Percentiles rank a stretch among this genome's conserved stretches.
Evolutionary conservation across 2,113 vertebrate species (phyloP).

Genomic region (Proterorhinus semilunaris): DNA sequence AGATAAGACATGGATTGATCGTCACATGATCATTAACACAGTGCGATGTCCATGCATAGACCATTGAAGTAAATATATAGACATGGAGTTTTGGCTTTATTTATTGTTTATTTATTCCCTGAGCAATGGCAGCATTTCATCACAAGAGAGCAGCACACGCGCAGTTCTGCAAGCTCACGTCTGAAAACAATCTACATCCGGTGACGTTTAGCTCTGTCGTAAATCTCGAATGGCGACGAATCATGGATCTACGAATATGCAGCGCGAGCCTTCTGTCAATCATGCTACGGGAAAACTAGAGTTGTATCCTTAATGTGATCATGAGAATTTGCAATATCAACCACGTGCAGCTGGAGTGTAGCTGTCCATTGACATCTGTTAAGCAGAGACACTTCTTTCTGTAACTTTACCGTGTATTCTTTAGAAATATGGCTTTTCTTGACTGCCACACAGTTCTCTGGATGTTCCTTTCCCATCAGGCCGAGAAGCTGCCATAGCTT

Average conservation of each 20-base stretch:
- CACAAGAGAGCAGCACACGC: slow-evolving; percentile 7
- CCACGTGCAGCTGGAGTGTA: not conserved
- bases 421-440: slow-evolving; percentile 43
- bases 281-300: slow-evolving; percentile 33
- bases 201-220: not conserved
- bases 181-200: not conserved
- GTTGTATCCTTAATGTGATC: slow-evolving; percentile 72
- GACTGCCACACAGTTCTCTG: slow-evolving; percentile 58
- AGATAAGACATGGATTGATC: no score
- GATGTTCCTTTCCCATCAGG: slow-evolving; percentile 77
- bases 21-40: no score
- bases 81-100: no score
- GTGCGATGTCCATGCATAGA: no score
- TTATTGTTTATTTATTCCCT: no score
- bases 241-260: not conserved
- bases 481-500: slow-evolving; percentile 69
- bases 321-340: not conserved
- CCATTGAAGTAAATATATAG: no score
- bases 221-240: slow-evolving; percentile 54
- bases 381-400: no score
- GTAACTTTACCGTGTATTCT: no score
- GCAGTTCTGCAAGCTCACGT: not conserved
- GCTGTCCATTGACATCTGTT: not conserved
- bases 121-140: not conserved
- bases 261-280: not conserved